Evolutionary conservation across 2,888 invertebrate species (phyloP).

Genomic region (Idaea biselata): DNA sequence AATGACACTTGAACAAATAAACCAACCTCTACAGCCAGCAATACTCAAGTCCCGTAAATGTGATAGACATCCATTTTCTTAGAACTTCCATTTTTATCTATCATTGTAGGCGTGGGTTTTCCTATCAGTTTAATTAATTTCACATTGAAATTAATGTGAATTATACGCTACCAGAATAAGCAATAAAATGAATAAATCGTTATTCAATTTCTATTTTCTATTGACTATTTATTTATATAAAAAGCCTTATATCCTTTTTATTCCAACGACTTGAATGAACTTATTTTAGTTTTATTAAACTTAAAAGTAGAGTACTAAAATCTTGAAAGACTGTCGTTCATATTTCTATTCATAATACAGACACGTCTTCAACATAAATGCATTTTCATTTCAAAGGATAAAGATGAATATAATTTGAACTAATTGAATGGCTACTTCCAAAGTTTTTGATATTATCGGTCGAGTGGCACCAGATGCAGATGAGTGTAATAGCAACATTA

Average conservation of each 20-base stretch:
- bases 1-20: conserved; percentile 65
- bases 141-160: not conserved
- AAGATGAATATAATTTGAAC: conserved; percentile 48
- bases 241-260: not conserved
- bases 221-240: not conserved
- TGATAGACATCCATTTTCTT: not conserved
- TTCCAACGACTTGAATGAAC: no score
- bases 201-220: not conserved
- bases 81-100: not conserved
- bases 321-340: not conserved
- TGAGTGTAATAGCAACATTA: conserved; percentile 68
- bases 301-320: not conserved
- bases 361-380: not conserved
- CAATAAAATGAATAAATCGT: not conserved
- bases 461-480: conserved; percentile 70
- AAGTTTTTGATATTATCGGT: conserved; percentile 63
- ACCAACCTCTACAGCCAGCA: conserved; percentile 21
- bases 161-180: not conserved
- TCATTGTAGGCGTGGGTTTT: not conserved
- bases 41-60: not conserved
- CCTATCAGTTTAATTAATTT: not conserved
- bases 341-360: not conserved
- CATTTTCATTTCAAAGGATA: conserved; percentile 19
- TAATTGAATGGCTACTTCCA: conserved; percentile 62
- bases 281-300: not conserved